phyloP scores from a whole-genome alignment of 2,888 invertebrate species.

The Thera obeliscata region DNA sequence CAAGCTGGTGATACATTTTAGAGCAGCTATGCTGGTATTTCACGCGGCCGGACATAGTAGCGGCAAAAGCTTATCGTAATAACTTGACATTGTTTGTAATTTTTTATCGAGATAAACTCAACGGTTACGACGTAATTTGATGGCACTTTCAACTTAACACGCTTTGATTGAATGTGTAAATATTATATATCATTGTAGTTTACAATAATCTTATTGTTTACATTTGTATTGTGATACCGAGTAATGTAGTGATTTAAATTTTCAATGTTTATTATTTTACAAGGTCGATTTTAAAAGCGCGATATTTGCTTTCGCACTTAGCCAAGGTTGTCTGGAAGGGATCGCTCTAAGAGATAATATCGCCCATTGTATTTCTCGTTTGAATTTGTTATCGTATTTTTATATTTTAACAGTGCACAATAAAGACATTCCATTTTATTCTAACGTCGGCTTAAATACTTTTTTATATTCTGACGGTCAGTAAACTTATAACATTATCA shows the following conservation, averaged over 20 bases:
- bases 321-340: not conserved
- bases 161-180: constrained; percentile 26
- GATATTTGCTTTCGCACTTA: too few species aligned
- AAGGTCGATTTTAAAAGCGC: too few species aligned
- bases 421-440: too few species aligned
- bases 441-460: too few species aligned
- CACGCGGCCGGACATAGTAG: not conserved
- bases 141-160: constrained; percentile 23
- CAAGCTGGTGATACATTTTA: too few species aligned
- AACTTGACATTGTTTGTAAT: constrained; percentile 12
- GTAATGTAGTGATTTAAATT: constrained; percentile 22
- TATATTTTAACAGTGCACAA: too few species aligned
- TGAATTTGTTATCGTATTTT: too few species aligned
- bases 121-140: constrained; percentile 5
- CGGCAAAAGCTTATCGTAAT: not conserved
- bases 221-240: constrained; percentile 22
- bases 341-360: too few species aligned
- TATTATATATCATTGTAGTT: constrained; percentile 14
- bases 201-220: constrained; percentile 33
- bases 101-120: not conserved
- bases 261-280: too few species aligned
- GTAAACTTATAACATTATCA: not conserved
- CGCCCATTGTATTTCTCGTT: too few species aligned
- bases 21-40: too few species aligned
- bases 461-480: too few species aligned